Evolutionary conservation across 2,888 invertebrate genomes (phyloP).

Genomic region (Stenodema calcarata): DNA sequence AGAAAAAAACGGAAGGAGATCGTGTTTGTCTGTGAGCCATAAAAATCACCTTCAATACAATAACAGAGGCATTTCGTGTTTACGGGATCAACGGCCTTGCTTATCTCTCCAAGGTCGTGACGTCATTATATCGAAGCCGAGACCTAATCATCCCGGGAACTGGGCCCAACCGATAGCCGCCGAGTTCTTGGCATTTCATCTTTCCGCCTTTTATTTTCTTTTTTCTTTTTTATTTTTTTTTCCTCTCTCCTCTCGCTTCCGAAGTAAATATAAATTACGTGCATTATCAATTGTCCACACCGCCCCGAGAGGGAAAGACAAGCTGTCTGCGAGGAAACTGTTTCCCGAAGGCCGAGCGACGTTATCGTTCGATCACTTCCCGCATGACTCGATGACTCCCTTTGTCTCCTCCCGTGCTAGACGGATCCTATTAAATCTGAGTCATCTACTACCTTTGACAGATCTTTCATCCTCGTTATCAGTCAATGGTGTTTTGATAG

Average conservation of each 20-base stretch:
- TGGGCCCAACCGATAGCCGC: background rate
- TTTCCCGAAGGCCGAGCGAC: background rate
- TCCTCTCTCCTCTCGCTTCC: background rate
- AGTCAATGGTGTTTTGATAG: too few species aligned
- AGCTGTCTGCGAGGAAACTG: background rate
- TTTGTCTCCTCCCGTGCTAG: too few species aligned
- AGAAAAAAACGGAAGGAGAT: too few species aligned
- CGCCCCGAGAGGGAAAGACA: background rate
- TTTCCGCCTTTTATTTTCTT: background rate
- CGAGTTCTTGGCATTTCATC: background rate
- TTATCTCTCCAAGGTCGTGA: background rate
- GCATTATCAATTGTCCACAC: background rate
- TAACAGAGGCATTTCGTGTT: background rate
- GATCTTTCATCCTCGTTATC: too few species aligned
- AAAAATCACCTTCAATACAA: background rate
- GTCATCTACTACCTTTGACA: too few species aligned
- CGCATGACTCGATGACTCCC: background rate
- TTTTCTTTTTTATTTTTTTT: background rate
- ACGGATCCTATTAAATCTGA: too few species aligned
- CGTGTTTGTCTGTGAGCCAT: too few species aligned
- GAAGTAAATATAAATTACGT: background rate
- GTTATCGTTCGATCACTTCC: background rate
- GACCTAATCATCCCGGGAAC: background rate
- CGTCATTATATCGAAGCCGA: background rate
- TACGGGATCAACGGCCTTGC: slow-evolving; percentile 11